Evolutionary conservation across 2,113 vertebrate genomes (phyloP).

Genomic region (Thamnaconus septentrionalis): DNA sequence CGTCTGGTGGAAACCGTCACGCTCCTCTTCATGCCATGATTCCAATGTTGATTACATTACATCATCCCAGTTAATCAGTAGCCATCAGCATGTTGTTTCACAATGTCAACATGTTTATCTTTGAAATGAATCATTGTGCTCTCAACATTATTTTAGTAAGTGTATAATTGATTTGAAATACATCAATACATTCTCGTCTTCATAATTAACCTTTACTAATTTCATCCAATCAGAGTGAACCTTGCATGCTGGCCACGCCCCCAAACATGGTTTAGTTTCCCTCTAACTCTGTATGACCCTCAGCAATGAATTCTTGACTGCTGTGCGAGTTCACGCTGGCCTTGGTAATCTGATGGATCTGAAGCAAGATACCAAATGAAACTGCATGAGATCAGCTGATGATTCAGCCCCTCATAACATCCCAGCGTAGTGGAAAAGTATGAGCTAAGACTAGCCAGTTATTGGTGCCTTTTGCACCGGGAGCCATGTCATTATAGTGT

Average conservation of each 20-base stretch:
- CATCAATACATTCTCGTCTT: not conserved
- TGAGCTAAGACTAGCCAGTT: too few species aligned
- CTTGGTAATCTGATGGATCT: too few species aligned
- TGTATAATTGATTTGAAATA: too few species aligned
- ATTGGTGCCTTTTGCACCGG: too few species aligned
- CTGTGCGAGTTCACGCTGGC: conserved; percentile 9
- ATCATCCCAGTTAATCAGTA: too few species aligned
- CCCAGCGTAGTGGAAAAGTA: too few species aligned
- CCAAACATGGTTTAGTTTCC: conserved; percentile 6
- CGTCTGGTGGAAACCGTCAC: not conserved
- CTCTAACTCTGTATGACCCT: not conserved
- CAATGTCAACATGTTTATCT: too few species aligned
- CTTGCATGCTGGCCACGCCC: conserved; percentile 10
- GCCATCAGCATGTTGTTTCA: too few species aligned
- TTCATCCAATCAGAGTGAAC: conserved; percentile 5
- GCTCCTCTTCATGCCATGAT: conserved; percentile 1
- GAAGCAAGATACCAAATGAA: conserved; percentile 1
- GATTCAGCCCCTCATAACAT: not conserved
- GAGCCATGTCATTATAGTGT: too few species aligned
- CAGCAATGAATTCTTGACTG: conserved; percentile 8
- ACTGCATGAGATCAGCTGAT: not conserved
- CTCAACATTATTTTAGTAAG: too few species aligned
- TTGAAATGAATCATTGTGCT: too few species aligned
- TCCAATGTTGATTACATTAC: too few species aligned
- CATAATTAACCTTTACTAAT: not conserved